Percentiles rank a stretch among this genome's conserved stretches.
phyloP scores from a whole-genome alignment of 2,797 vertebrate genomes.

The Melanogrammus aeglefinus region DNA sequence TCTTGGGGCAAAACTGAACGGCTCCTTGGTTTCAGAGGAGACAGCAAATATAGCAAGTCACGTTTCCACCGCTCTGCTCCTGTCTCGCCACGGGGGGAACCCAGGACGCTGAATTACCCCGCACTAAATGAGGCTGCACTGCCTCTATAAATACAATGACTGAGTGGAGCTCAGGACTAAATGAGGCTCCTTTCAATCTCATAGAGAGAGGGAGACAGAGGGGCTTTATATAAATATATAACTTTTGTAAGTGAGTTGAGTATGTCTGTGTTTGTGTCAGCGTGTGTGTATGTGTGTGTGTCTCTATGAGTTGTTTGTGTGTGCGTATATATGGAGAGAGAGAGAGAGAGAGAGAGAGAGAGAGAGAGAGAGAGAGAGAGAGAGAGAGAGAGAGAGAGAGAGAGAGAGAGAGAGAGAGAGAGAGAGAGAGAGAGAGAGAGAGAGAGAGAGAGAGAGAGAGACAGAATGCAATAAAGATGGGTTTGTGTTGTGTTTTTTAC shows the following conservation, averaged over 20 bases:
- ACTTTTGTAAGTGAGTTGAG: no score
- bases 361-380: neutral
- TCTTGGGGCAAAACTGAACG: conserved; percentile 39
- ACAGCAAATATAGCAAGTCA: conserved; percentile 30
- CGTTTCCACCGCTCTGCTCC: conserved; percentile 39
- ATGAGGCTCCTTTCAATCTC: neutral
- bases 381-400: neutral
- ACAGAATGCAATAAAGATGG: neutral
- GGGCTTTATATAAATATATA: no score
- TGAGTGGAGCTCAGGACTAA: neutral
- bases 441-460: neutral
- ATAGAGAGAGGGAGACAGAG: neutral
- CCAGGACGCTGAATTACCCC: conserved; percentile 24
- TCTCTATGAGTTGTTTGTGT: no score
- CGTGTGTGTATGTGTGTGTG: no score
- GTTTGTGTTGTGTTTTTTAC: neutral
- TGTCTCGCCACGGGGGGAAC: conserved; percentile 48
- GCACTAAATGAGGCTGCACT: conserved; percentile 11
- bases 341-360: neutral
- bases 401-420: neutral
- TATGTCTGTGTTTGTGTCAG: no score
- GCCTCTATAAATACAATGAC: neutral
- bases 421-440: neutral
- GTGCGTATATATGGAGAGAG: no score
- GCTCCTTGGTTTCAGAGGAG: conserved; percentile 33